Evolutionary conservation across 1,140 invertebrate species (phyloP).

Genomic region (Babylonia areolata): DNA sequence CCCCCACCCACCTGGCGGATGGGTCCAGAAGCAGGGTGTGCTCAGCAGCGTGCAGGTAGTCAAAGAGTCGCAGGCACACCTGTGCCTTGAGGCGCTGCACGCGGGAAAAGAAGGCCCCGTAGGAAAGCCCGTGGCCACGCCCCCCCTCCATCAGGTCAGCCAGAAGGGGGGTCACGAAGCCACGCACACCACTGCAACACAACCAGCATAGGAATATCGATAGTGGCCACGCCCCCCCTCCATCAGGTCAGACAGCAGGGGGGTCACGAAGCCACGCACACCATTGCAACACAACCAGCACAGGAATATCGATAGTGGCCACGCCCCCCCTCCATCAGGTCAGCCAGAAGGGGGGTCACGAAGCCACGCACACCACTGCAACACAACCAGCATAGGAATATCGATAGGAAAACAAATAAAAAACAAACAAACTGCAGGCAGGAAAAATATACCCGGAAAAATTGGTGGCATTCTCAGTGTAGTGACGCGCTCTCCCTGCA

Average conservation of each 20-base stretch:
- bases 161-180: conserved; percentile 82
- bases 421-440: not conserved
- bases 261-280: conserved; percentile 72
- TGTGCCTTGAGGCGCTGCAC: conserved; percentile 38
- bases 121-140: conserved; percentile 42
- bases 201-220: not conserved
- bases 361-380: conserved; percentile 58
- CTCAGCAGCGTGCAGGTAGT: conserved; percentile 8
- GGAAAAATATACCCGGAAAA: too few species aligned
- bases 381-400: not conserved
- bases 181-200: not conserved
- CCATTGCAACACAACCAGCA: not conserved
- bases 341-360: conserved; percentile 85
- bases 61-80: conserved; percentile 36
- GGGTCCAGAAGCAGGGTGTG: conserved; percentile 35
- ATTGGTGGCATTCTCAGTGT: too few species aligned
- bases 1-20: conserved; percentile 32
- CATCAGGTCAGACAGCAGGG: conserved; percentile 90
- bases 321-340: conserved; percentile 80
- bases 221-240: conserved; percentile 43
- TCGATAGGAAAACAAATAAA: too few species aligned
- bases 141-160: conserved; percentile 84
- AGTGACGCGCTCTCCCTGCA: too few species aligned
- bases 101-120: conserved; percentile 51
- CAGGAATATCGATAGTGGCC: not conserved